phyloP scores from a whole-genome alignment of 2,797 vertebrate species.

The Myripristis murdjan region DNA sequence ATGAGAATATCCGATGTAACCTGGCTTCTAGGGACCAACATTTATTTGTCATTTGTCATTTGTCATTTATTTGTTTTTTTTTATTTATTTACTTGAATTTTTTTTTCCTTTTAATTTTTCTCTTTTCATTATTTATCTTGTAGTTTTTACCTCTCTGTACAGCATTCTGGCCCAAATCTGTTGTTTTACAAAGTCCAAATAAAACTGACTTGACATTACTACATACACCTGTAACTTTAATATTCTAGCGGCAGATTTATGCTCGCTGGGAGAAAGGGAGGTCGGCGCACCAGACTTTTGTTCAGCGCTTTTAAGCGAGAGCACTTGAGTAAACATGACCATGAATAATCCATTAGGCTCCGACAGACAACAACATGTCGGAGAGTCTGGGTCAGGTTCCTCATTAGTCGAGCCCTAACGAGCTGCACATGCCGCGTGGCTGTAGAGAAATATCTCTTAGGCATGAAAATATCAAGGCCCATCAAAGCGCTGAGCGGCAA shows the following conservation, averaged over 20 bases:
- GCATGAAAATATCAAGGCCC: constrained; percentile 13
- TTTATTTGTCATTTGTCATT: too few species aligned
- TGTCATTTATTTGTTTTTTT: too few species aligned
- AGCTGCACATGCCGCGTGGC: constrained; percentile 16
- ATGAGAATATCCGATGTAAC: too few species aligned
- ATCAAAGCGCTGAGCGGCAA: constrained; percentile 6
- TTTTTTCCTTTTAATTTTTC: too few species aligned
- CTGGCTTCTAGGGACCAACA: too few species aligned
- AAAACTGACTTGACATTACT: too few species aligned
- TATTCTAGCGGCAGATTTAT: constrained; percentile 38
- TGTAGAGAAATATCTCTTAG: background rate
- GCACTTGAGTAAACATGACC: constrained; percentile 61
- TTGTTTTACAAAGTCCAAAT: too few species aligned
- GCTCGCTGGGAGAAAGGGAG: constrained; percentile 18
- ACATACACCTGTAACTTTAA: constrained; percentile 8
- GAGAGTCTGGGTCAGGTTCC: constrained; percentile 29
- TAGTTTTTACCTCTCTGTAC: too few species aligned
- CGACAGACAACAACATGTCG: constrained; percentile 30
- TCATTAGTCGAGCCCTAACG: constrained; percentile 32
- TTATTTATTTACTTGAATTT: too few species aligned
- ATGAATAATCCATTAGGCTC: constrained; percentile 65
- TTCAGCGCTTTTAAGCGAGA: constrained; percentile 45
- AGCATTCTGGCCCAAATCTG: too few species aligned
- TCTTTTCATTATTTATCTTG: too few species aligned
- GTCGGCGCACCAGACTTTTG: constrained; percentile 23